Conservation (phyloP, 2,113 vertebrate genomes). For the Hyla sarda region DNA sequence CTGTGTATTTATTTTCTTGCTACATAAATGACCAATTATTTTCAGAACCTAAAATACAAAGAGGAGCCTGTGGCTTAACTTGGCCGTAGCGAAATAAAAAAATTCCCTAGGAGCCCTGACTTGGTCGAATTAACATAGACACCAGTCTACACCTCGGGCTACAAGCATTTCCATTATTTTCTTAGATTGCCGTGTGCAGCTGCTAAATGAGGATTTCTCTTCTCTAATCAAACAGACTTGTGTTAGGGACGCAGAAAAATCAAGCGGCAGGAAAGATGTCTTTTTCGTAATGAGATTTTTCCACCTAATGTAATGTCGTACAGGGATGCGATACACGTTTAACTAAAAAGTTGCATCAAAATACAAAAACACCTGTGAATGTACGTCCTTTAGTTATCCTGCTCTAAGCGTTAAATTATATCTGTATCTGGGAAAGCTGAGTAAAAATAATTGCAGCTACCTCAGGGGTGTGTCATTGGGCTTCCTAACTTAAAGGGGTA, state of each 20-base stretch:
- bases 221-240: slow-evolving; percentile 24
- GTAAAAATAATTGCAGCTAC: not conserved
- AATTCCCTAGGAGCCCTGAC: slow-evolving; percentile 65
- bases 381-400: not conserved
- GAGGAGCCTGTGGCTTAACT: slow-evolving; percentile 72
- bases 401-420: not conserved
- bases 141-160: not conserved
- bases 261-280: not conserved
- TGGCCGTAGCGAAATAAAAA: slow-evolving; percentile 63
- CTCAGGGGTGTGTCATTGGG: too few relatives aligned
- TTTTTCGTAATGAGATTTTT: slow-evolving; percentile 19
- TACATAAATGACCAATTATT: slow-evolving; percentile 67
- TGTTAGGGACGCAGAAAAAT: not conserved
- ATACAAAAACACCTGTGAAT: not conserved
- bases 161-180: slow-evolving; percentile 25
- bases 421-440: not conserved
- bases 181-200: not conserved
- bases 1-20: slow-evolving; percentile 61
- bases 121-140: slow-evolving; percentile 64
- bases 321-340: not conserved
- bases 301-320: not conserved
- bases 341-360: not conserved
- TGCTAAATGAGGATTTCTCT: slow-evolving; percentile 20
- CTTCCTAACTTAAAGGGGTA: too few relatives aligned
- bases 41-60: slow-evolving; percentile 67